Base-by-base conservation (phyloP, 2,797 vertebrate genomes). In the Bucorvus abyssinicus region DNA sequence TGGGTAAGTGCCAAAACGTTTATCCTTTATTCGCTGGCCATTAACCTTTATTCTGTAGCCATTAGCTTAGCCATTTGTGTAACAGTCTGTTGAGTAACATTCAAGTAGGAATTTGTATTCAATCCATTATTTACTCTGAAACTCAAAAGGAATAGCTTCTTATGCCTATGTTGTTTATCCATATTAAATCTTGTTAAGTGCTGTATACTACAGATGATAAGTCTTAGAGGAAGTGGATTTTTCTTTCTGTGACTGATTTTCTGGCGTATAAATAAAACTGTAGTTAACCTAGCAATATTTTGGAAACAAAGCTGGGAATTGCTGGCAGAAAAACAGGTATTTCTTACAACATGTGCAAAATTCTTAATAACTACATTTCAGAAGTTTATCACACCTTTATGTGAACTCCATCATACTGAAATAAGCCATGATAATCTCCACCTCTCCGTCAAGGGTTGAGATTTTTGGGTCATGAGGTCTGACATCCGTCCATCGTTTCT, bases 1-100 rank as follows among this genome's bases (percentile, higher is more conserved):
- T 96, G 95, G 93, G 61, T 89, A 93, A 85, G 93, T 93, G 96
- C 96, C 95, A 95, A 95, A 95, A 83, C 71, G 1, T 95, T 96
- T 96, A 95, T 97, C 87, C 94, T 96, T 97, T 92, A 96, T 95
- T 92, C 92, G 95, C 92, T 87, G 88, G 78, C 92, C 91, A 95
- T 96, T 97, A 96, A 96, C 95, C 94, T 96, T 97, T 95, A 96
- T 96, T 97, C 88, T 87, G n/a, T 80, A 95, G 78, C 94, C 75
- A 96, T 97, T 97, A 97, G 90, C 78, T 87, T 93, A 91, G 88
- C 92, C 64, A 75, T 96, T 96, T 95, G 93, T 96, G 89, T 96
- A 96, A 84, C 78, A 89, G 75, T 85, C 78, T 86, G 88, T 75
- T 85, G 90, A 96, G 86, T 90, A 95, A 95, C 86, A 71, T 95